Evolutionary conservation across 2,888 invertebrate genomes (phyloP), one percentile per base, ranked within the genome.

Genomic region (Apoda limacodes): DNA sequence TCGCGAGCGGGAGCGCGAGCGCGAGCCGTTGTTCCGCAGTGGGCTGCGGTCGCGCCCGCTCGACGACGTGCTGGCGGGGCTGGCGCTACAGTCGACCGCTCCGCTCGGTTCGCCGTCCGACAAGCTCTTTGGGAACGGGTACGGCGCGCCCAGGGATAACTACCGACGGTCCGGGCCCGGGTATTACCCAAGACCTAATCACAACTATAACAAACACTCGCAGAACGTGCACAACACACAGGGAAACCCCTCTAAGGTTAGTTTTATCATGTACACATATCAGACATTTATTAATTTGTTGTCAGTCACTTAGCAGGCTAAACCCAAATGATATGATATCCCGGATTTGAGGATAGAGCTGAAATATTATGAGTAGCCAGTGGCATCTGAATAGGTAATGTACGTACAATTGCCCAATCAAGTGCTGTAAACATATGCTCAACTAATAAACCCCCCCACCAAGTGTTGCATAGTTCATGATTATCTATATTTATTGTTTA

Each of bases 51-150:
- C 87, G 63, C 85, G 89, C 37, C 87, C 87, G 52, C 84, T 89
- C 50, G 92, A 92, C 68, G 92, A 93, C 66, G 88, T 93, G 82
- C 86, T 93, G 60, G 88, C 87, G 57, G 87, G 86, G 43, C 84
- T 89, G 40, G 84, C 84, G 46, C 82, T 89, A 64, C 84, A 85
- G 52, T 85, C 46, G 83, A 83, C 45, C 72, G 83, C 59, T 76
- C 85, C 46, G 76, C 78, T 52, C 44, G 57, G 82, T 50, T 72
- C 83, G 46, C 74, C 72, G 61, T 47, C 46, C 30, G 83, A 84
- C 63, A 82, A 82, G 55, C 58, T 75, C 32, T 78, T 75, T 66
- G 70, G 69, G 48, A 72, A 72, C 62, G 76, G 78, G 30, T 65
- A 65, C 55, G 51, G 52, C 49, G 60, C 47, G 37, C 29, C 50